Evolutionary conservation across 2,888 invertebrate species (phyloP), one percentile per base, ranked within the genome.

Genomic region (Drosophila crucigera): DNA sequence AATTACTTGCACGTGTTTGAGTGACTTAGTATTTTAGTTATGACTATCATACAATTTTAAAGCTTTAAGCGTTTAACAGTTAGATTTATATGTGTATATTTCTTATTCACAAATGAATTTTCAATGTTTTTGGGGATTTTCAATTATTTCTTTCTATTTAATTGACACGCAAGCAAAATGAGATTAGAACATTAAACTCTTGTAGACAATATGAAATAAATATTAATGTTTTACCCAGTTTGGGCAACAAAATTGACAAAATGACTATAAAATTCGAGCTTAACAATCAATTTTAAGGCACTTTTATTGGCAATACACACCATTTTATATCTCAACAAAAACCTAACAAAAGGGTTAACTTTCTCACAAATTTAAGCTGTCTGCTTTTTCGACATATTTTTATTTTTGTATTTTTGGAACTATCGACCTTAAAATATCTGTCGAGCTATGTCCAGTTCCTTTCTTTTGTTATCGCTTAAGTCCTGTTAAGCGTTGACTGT

Each of bases 1-100:
- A 66, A 73, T 70, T 78, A 76, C 50, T 35, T 64, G 31, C 25
- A 31, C 58, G 25, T 31, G 31, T 16, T 2, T n/a, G 14, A n/a
- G 10, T 14, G 5, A 16, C 22, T 22, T 7, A 7, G 39, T 37
- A 33, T 28, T 31, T n/a, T 52, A 25, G 52, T 49, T 56, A 41
- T 56, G 14, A 47, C 10, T 31, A 31, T 50, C n/a, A 35, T 11
- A 7, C 0, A 39, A 7, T 10, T n/a, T 68, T 31, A 59, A 69
- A 14, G 35, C 30, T 37, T 68, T 52, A 43, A 43, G 22, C 31
- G 19, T 25, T 10, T 4, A 19, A 31, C 19, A 28, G 2, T 37
- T 11, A 30, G 4, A 53, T 22, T 39, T 39, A n/a, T n/a, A 14
- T 41, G 1, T 16, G 14, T 7, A 35, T 25, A 54, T 35, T 35